Evolutionary conservation across 37 sponge, comb jelly and placozoan species (phyloP).

Genomic region (Agelas oroides): DNA sequence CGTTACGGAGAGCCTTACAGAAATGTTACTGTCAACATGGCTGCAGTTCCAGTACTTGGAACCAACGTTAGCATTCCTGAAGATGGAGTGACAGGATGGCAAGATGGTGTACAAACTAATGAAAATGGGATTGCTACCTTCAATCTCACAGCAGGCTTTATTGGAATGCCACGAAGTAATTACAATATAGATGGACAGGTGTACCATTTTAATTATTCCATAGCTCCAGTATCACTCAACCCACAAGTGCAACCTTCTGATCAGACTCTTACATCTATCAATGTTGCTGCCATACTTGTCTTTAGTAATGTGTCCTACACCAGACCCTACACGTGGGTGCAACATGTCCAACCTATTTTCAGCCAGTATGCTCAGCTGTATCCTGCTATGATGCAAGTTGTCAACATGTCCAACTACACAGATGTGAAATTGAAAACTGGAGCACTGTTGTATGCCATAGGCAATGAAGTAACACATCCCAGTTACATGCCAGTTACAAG

Average conservation of each 20-base stretch:
- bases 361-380: slow-evolving; percentile 40
- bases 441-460: slow-evolving; percentile 14
- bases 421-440: slow-evolving; percentile 40
- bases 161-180: background rate
- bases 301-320: background rate
- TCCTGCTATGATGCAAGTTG: slow-evolving; percentile 54
- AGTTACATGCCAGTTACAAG: slow-evolving; percentile 78
- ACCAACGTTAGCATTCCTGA: too few species aligned
- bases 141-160: too few species aligned
- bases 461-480: slow-evolving; percentile 42
- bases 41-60: too few species aligned
- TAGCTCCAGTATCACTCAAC: background rate
- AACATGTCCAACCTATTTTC: slow-evolving; percentile 45
- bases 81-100: too few species aligned
- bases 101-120: too few species aligned
- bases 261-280: background rate
- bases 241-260: too few species aligned
- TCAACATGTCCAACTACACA: slow-evolving; percentile 43
- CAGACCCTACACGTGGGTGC: slow-evolving; percentile 16
- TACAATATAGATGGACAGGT: slow-evolving; percentile 43
- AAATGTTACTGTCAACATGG: too few species aligned
- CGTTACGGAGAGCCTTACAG: too few species aligned
- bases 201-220: slow-evolving; percentile 14
- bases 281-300: background rate
- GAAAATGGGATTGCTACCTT: too few species aligned